A percentile compares a stretch with the other conserved stretches of the same genome.
These are phyloP conservation scores for Magallana gigas DNA, from an alignment of 1,140 invertebrate genomes.

Conservation along the genomic window DNA sequence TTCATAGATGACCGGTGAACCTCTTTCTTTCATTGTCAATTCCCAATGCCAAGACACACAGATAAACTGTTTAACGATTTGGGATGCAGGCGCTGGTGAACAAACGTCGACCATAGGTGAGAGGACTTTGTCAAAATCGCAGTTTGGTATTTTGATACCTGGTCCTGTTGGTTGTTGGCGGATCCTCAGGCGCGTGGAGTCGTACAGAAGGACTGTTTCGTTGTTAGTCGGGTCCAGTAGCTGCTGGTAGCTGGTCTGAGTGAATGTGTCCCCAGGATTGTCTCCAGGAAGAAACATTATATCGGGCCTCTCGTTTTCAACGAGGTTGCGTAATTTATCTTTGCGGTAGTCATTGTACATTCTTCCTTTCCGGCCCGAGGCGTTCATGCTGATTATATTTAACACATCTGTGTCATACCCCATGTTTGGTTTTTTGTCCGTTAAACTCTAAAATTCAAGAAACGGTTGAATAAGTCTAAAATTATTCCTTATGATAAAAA, in stretches of 20 bases:
- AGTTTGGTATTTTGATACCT: not conserved
- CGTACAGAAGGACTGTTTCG: constrained; percentile 49
- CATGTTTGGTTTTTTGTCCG: not conserved
- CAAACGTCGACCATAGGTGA: constrained; percentile 11
- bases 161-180: not conserved
- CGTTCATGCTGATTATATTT: constrained; percentile 49
- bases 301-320: constrained; percentile 42
- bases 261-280: not conserved
- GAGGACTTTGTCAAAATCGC: not conserved
- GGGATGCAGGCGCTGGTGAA: constrained; percentile 35
- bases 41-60: constrained; percentile 52
- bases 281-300: constrained; percentile 43
- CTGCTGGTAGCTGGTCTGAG: constrained; percentile 5
- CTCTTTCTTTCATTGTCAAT: not conserved
- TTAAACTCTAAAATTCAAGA: no score
- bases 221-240: constrained; percentile 15
- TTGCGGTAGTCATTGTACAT: constrained; percentile 13
- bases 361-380: constrained; percentile 45
- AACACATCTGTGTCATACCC: constrained; percentile 24
- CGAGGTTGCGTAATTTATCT: constrained; percentile 8
- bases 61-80: constrained; percentile 41
- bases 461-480: no score
- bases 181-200: constrained; percentile 34
- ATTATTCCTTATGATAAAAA: no score
- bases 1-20: constrained; percentile 14